Percentiles rank a stretch among this genome's conserved stretches.
Evolutionary conservation across 2,888 invertebrate genomes (phyloP).

Genomic region (Pandemis heparana): DNA sequence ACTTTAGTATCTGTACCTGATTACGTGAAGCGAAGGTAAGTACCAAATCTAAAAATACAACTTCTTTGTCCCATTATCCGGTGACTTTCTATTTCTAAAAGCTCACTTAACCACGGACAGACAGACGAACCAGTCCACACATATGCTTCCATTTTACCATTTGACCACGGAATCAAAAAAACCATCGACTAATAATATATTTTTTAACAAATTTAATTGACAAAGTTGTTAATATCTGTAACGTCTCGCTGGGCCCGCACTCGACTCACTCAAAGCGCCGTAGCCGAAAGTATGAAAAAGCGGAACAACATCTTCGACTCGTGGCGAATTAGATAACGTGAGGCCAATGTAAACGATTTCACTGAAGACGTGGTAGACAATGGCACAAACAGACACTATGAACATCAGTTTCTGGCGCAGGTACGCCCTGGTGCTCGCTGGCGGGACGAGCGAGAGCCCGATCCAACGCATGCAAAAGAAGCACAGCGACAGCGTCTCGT

Average conservation of each 20-base stretch:
- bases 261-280: slow-evolving; percentile 73
- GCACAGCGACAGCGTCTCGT: slow-evolving; percentile 65
- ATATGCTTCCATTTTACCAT: too few species aligned
- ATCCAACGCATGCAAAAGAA: slow-evolving; percentile 71
- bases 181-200: too few species aligned
- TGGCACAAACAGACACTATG: slow-evolving; percentile 61
- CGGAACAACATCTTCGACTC: slow-evolving; percentile 78
- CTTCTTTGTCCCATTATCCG: too few species aligned
- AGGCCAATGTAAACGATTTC: slow-evolving; percentile 73
- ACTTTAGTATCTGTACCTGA: too few species aligned
- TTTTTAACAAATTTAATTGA: neutral
- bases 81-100: too few species aligned
- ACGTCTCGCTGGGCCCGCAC: slow-evolving; percentile 19
- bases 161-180: too few species aligned
- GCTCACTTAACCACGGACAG: too few species aligned
- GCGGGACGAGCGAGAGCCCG: slow-evolving; percentile 67
- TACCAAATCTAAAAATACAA: too few species aligned
- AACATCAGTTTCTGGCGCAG: slow-evolving; percentile 68
- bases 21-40: too few species aligned
- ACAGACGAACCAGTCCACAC: too few species aligned
- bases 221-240: neutral
- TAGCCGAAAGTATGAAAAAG: slow-evolving; percentile 80
- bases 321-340: slow-evolving; percentile 74
- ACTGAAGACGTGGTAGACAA: slow-evolving; percentile 77
- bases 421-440: slow-evolving; percentile 55